Evolutionary conservation across 2,113 vertebrate genomes (phyloP).

Genomic region (Willisornis vidua): DNA sequence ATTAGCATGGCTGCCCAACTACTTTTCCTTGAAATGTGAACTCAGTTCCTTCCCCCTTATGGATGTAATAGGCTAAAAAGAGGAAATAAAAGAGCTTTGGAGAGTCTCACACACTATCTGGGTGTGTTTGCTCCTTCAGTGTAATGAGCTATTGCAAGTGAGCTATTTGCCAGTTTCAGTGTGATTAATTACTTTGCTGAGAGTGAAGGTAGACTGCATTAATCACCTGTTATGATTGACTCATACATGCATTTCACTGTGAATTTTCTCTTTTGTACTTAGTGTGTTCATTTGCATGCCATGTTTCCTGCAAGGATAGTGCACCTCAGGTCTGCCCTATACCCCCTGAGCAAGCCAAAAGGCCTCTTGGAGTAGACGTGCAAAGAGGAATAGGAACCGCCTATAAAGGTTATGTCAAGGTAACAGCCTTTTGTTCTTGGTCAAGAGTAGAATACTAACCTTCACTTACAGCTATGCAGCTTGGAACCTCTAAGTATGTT

Average conservation of each 20-base stretch:
- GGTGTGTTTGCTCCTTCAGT: not conserved
- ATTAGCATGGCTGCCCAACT: not conserved
- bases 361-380: constrained; percentile 94
- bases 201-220: not conserved
- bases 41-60: not conserved
- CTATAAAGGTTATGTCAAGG: constrained; percentile 96
- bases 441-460: not conserved
- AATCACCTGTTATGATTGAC: not conserved
- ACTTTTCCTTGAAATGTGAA: not conserved
- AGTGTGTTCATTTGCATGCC: constrained; percentile 97
- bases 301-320: constrained; percentile 92
- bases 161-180: not conserved
- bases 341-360: constrained; percentile 92
- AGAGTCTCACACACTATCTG: not conserved
- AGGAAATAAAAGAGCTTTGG: not conserved
- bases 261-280: constrained; percentile 46
- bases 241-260: constrained; percentile 25
- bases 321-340: constrained; percentile 94
- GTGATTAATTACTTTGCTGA: not conserved
- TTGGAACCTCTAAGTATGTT: constrained; percentile 1
- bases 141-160: not conserved
- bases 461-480: not conserved
- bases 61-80: not conserved
- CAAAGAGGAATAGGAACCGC: constrained; percentile 96
- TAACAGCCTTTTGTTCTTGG: constrained; percentile 67